Conservation (phyloP, 2,797 vertebrate species). For the Peromyscus eremicus region DNA sequence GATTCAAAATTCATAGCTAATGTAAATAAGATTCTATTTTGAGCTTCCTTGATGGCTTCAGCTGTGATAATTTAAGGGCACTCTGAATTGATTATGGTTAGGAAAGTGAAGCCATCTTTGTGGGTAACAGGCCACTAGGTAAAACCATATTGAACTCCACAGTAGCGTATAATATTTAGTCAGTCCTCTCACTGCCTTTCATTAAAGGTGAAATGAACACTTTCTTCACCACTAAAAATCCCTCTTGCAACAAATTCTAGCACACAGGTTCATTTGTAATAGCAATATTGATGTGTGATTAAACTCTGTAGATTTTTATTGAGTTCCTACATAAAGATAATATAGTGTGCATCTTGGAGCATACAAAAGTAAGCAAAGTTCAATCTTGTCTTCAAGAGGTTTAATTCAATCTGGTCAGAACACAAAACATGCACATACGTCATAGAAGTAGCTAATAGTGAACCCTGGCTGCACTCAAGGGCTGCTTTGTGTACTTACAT, state of each 20-base stretch:
- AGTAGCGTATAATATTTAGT: slow-evolving; percentile 6
- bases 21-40: slow-evolving; percentile 6
- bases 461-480: background rate
- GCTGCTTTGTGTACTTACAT: background rate
- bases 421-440: background rate
- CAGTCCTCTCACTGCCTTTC: background rate
- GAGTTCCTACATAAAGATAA: background rate
- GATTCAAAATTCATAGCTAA: slow-evolving; percentile 41
- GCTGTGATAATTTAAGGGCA: background rate
- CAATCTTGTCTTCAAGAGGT: slow-evolving; percentile 23
- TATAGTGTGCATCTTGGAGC: background rate
- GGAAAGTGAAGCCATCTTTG: slow-evolving; percentile 1
- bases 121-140: background rate
- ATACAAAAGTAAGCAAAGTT: background rate
- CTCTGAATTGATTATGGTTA: slow-evolving; percentile 25
- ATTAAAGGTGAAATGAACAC: slow-evolving; percentile 27
- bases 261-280: background rate
- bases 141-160: background rate
- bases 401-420: slow-evolving; percentile 24
- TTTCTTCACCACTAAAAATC: slow-evolving; percentile 4
- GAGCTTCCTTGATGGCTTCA: background rate
- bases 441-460: background rate
- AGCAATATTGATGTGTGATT: background rate
- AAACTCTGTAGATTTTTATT: background rate
- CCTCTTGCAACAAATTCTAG: background rate